Evolutionary conservation across 2,888 invertebrate genomes (phyloP).

Genomic region (Lasioglossum morio): DNA sequence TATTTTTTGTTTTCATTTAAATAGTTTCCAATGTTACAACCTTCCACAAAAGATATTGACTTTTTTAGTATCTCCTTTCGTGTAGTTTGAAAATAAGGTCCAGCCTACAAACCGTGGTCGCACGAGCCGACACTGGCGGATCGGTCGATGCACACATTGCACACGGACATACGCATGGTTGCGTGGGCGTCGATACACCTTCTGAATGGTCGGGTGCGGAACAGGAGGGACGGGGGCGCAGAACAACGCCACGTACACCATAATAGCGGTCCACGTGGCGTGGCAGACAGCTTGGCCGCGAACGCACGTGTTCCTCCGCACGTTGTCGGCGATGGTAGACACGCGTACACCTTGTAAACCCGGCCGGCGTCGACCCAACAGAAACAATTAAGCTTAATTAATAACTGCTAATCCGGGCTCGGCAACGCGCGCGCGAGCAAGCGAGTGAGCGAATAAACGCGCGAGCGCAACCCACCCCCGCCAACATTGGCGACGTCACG

Average conservation of each 20-base stretch:
- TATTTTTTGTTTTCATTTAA: no score
- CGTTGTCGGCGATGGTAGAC: slow-evolving; percentile 70
- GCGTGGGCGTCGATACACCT: slow-evolving; percentile 64
- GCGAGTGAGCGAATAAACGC: neutral
- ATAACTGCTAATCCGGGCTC: slow-evolving; percentile 78
- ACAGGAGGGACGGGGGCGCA: slow-evolving; percentile 19
- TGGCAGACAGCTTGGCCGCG: slow-evolving; percentile 55
- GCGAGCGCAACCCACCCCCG: slow-evolving; percentile 20
- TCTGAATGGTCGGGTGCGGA: slow-evolving; percentile 31
- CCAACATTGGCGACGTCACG: slow-evolving; percentile 31
- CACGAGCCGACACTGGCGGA: neutral
- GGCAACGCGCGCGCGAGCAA: neutral
- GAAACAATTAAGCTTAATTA: slow-evolving; percentile 82
- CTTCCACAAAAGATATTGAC: no score
- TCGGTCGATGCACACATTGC: neutral
- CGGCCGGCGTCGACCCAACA: slow-evolving; percentile 73
- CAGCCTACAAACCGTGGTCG: neutral
- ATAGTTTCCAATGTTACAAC: no score
- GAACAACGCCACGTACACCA: slow-evolving; percentile 35
- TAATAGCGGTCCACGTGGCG: slow-evolving; percentile 63
- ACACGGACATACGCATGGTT: slow-evolving; percentile 33
- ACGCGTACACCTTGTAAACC: slow-evolving; percentile 77
- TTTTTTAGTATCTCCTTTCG: no score
- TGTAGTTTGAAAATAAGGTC: neutral
- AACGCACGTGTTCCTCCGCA: slow-evolving; percentile 74